Conservation (phyloP, 2,113 vertebrate genomes). For the Rhynchomys soricoides region DNA sequence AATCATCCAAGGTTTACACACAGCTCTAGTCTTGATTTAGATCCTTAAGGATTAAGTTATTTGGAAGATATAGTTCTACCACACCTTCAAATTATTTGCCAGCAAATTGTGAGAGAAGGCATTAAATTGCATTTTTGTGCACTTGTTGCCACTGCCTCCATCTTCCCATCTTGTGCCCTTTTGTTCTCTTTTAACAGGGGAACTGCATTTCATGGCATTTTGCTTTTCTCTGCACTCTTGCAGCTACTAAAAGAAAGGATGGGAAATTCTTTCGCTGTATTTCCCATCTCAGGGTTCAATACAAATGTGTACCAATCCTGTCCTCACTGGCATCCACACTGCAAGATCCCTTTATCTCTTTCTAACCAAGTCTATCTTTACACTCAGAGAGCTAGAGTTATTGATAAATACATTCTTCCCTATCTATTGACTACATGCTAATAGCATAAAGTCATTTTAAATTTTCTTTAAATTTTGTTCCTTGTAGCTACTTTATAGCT, state of each 20-base stretch:
- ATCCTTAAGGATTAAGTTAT: not conserved
- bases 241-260: not conserved
- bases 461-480: slow-evolving; percentile 47
- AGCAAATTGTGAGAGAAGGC: slow-evolving; percentile 2
- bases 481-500: slow-evolving; percentile 34
- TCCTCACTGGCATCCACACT: not conserved
- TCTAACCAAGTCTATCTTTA: not conserved
- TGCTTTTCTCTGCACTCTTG: slow-evolving; percentile 10
- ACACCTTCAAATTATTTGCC: slow-evolving; percentile 17
- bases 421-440: not conserved
- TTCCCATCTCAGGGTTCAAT: not conserved
- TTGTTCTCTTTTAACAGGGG: not conserved
- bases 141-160: not conserved
- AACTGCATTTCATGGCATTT: not conserved
- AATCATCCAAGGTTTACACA: not conserved
- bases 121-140: not conserved
- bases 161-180: not conserved
- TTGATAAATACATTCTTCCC: not conserved
- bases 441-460: not conserved
- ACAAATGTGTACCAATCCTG: not conserved
- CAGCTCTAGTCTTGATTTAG: not conserved
- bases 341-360: not conserved
- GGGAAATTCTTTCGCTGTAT: slow-evolving; percentile 20
- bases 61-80: not conserved
- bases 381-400: not conserved